Conservation (phyloP, 2,888 invertebrate genomes). For the Phasia obesa region DNA sequence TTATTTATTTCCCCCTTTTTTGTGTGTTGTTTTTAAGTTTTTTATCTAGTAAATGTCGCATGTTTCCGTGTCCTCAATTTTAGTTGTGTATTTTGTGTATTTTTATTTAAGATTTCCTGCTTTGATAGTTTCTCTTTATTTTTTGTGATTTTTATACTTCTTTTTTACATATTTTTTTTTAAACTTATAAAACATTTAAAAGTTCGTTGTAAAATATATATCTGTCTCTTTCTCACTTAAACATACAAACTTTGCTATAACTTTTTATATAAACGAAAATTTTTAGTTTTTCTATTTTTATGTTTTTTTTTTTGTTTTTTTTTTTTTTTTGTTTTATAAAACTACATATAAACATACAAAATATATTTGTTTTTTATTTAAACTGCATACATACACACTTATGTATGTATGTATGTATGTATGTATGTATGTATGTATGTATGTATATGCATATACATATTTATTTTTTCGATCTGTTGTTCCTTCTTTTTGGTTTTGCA, state of each 20-base stretch:
- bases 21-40: slow-evolving; percentile 48
- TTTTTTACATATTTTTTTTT: slow-evolving; percentile 61
- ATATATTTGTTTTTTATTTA: slow-evolving; percentile 30
- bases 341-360: slow-evolving; percentile 9
- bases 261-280: slow-evolving; percentile 29
- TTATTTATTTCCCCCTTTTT: slow-evolving; percentile 57
- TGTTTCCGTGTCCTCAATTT: slow-evolving; percentile 74
- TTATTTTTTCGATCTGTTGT: slow-evolving; percentile 11
- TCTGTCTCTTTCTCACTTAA: slow-evolving; percentile 52
- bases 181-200: slow-evolving; percentile 58
- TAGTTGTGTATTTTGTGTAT: slow-evolving; percentile 58
- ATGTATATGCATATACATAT: slow-evolving; percentile 17
- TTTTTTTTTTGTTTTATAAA: slow-evolving; percentile 26
- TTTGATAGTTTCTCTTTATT: slow-evolving; percentile 60
- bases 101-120: slow-evolving; percentile 69
- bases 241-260: slow-evolving; percentile 45
- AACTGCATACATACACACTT: slow-evolving; percentile 26
- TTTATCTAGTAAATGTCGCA: slow-evolving; percentile 73
- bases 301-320: slow-evolving; percentile 35
- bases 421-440: too few species aligned
- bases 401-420: too few species aligned
- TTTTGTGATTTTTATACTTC: slow-evolving; percentile 53
- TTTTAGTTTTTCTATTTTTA: slow-evolving; percentile 26
- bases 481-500: slow-evolving; percentile 59
- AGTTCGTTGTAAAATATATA: slow-evolving; percentile 55